Evolutionary conservation across 2,113 vertebrate species (phyloP), one percentile per base, ranked within the genome.

Genomic region (Azemiops feae): DNA sequence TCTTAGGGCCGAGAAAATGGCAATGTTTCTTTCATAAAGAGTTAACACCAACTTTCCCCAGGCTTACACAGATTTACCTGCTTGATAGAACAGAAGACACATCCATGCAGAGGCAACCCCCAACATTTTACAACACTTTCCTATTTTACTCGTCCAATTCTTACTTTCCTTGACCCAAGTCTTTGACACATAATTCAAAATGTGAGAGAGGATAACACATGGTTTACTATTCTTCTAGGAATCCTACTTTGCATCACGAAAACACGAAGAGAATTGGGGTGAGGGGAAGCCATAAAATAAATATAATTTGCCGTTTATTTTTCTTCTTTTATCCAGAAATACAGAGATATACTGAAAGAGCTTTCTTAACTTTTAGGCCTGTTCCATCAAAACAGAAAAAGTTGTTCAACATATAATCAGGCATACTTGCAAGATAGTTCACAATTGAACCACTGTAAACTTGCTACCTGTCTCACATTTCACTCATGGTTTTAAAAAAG

Each of bases 11-110:
- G 69, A 57, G 85, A 45, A 92, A 18, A 87, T 53, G 30, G 94
- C 47, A 91, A 91, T 43, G 92, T 89, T 85, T 88, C 88, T 87
- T 90, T 92, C 64, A 86, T 93, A n/a, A 91, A 94, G 69, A 53
- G 52, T 58, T 50, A 52, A 45, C 88, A 89, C 74, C 55, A 92
- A n/a, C 91, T 69, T 93, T 87, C 58, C 94, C 91, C 60, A 87
- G 64, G 64, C 1, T 39, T 43, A 88, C 53, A 27, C 3, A 64
- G 34, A 43, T 69, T 43, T 64, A 64, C 14, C 14, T 74, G n/a
- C 30, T 74, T 27, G 6, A 34, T 18, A 74, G 58, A 25, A 64
- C 22, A 53, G 90, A 85, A 64, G n/a, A 27, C n/a, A 10, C 30
- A 74, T 34, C n/a, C 5, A 18, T 16, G 2, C n/a, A 74, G n/a